Base-by-base conservation (phyloP, 2,113 vertebrate genomes). In the Campylorhamphus procurvoides region DNA sequence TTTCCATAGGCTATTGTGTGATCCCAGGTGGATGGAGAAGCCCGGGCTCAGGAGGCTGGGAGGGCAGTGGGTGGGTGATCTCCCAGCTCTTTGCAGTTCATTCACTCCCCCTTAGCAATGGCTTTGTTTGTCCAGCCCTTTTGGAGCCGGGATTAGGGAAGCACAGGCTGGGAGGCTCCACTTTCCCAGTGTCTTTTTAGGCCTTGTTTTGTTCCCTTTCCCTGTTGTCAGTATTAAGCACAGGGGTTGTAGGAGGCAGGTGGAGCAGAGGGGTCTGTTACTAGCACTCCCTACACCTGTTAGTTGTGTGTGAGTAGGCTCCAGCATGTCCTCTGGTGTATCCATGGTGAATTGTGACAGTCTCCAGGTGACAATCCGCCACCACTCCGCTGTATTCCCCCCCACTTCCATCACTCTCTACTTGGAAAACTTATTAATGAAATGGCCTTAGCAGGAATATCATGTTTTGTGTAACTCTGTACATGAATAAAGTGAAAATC, bases 401-500 rank as follows among this genome's bases (percentile, higher is more conserved):
- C 62, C 6, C 79, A 66, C 72, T 53, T 90, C 79, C 88, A 63
- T 90, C 72, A 84, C 55, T 47, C 87, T 75, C 44, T 94, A 63
- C 84, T 82, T 10, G 31, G 63, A 94, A 93, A 87, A 91, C 64
- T 74, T 81, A 79, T 63, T 17, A 44, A 91, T 85, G 95, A 93
- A 83, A 93, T 27, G 93, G 85, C 94, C 95, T 96, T 93, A 95
- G 96, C 96, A 50, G 89, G 96, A 97, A 93, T 83, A 62, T 60
- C 35, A 46, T 90, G 92, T 97, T 96, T 94, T 98, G 96, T 98
- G 97, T 97, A 96, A 98, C 97, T 69, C 82, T 97, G 97, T 98
- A 98, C 96, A 97, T 94, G 94, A 99, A 99, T 99, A 99, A 99
- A 99, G 90, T 97, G 59, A 94, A 96, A 96, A 93, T 75, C 97